Evolutionary conservation across 2,888 invertebrate genomes (phyloP), one percentile per base, ranked within the genome.

Genomic region (Heliconius erato): DNA sequence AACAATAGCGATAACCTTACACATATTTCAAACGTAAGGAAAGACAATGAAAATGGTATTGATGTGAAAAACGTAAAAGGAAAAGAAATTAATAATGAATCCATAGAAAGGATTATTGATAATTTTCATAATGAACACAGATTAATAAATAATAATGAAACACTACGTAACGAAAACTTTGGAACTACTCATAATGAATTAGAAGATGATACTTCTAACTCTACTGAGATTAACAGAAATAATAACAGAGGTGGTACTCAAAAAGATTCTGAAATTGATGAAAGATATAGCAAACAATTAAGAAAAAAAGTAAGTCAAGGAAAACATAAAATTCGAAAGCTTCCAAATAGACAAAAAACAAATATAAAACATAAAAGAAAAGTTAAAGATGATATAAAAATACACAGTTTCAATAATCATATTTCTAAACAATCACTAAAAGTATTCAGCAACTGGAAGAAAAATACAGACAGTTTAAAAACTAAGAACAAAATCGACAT

Each of bases 401-500:
- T 92, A 0, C 86, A 86, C 14, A 86, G 89, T 0, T 93, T 92
- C 59, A 89, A 88, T 0, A 82, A 85, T 12, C 90, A 92, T 40
- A 80, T 93, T 0, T 89, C 87, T 72, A 89, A 89, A 23, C 89
- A 91, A 82, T 87, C 91, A 0, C 44, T 92, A 0, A 89, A 88
- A 83, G 83, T 91, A 0, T 91, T 93, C 35, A 88, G 91, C 14
- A 28, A 76, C 0, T 85, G 93, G 2, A 89, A 88, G 82, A 79
- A 85, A 0, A 89, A 86, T 79, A 79, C 86, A 0, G 49, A 85
- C 0, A 84, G 90, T n/a, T 84, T 84, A 0, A 79, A 85, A 9
- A 28, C 89, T 0, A 88, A 86, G 67, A 83, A 63, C 0, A 85
- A 89, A 83, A 81, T 92, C 0, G 87, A 90, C 2, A 19, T 65